Evolutionary conservation across 2,797 vertebrate species (phyloP).

Genomic region (Cirrhinus molitorella): DNA sequence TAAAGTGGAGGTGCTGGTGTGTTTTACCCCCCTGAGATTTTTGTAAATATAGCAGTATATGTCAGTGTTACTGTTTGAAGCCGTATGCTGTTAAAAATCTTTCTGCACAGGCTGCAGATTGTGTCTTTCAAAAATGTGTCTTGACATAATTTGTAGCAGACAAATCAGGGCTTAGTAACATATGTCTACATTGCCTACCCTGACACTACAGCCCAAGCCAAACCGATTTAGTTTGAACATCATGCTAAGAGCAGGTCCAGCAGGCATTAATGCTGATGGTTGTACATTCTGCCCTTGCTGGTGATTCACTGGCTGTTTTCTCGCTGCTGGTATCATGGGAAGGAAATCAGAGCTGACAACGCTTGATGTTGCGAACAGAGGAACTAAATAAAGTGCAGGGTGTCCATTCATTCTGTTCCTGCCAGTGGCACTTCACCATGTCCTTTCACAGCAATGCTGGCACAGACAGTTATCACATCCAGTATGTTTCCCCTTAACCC

Average conservation of each 20-base stretch:
- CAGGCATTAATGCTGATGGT: constrained; percentile 11
- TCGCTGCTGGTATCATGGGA: constrained; percentile 34
- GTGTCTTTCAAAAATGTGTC: constrained; percentile 8
- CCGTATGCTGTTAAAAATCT: background rate
- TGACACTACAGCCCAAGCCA: constrained; percentile 8
- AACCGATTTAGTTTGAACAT: constrained; percentile 42
- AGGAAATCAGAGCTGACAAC: constrained; percentile 54
- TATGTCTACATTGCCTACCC: constrained; percentile 21
- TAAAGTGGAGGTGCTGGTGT: constrained; percentile 15
- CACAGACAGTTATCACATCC: constrained; percentile 21
- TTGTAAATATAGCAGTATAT: background rate
- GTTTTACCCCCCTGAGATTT: background rate
- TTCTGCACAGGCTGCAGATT: background rate
- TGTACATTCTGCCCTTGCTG: constrained; percentile 31
- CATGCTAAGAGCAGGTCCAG: constrained; percentile 40
- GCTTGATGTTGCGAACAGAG: constrained; percentile 48
- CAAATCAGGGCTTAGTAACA: constrained; percentile 20
- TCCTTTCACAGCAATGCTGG: constrained; percentile 12
- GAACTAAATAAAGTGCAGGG: constrained; percentile 57
- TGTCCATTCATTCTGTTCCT: constrained; percentile 47
- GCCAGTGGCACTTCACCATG: constrained; percentile 29
- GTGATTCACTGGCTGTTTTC: constrained; percentile 33
- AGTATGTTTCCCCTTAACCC: background rate
- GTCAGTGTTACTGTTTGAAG: background rate
- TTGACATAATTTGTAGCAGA: constrained; percentile 21